phyloP scores from a whole-genome alignment of 2,888 invertebrate species.

The Operophtera brumata region DNA sequence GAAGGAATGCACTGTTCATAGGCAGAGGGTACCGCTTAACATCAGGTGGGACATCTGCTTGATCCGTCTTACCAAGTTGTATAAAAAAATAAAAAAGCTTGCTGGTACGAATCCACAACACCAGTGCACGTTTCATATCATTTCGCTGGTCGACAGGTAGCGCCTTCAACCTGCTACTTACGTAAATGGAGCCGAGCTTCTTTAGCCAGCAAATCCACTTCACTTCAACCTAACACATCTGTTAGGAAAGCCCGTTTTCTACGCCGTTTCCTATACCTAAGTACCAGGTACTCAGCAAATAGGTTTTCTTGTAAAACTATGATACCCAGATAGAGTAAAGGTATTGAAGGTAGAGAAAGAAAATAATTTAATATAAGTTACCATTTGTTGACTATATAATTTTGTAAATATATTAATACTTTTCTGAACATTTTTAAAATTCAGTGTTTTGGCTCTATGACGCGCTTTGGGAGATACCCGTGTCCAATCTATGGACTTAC shows the following conservation, averaged over 20 bases:
- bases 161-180: neutral
- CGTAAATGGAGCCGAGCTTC: slow-evolving; percentile 13
- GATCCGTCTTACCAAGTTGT: too few species aligned
- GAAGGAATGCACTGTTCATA: too few species aligned
- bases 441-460: neutral
- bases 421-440: neutral
- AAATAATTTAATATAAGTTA: neutral
- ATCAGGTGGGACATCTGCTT: too few species aligned
- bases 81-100: too few species aligned
- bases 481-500: neutral
- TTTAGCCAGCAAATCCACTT: slow-evolving; percentile 23
- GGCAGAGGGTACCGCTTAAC: too few species aligned
- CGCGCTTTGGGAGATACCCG: neutral
- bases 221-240: slow-evolving; percentile 19
- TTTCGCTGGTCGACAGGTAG: too few species aligned
- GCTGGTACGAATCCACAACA: neutral
- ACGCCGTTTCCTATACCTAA: neutral
- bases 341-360: too few species aligned
- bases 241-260: slow-evolving; percentile 20
- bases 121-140: neutral
- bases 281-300: neutral
- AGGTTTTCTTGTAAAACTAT: neutral
- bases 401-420: slow-evolving; percentile 7
- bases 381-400: neutral
- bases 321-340: neutral